Evolutionary conservation across 2,797 vertebrate species (phyloP), one percentile per base, ranked within the genome.

Genomic region (Sebastes trivittatus): DNA sequence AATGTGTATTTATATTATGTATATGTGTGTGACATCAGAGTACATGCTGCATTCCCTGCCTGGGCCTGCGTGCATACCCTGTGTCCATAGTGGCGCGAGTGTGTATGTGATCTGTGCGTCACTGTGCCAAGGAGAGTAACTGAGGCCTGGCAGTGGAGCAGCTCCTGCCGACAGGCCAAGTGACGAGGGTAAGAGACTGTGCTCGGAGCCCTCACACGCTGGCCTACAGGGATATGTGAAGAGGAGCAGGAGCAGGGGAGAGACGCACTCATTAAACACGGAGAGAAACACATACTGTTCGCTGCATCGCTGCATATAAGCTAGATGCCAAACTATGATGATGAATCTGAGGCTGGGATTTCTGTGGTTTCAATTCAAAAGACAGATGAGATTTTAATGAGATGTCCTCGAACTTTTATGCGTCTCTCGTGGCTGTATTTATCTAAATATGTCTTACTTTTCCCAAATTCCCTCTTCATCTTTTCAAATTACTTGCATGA

Each of bases 81-180:
- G 78, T 71, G 81, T 85, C 78, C 78, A 76, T 59, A 77, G 64
- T 65, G 86, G 84, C 64, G 29, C 61, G 42, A 80, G 78, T 76
- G 85, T 85, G 75, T 85, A 73, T 86, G 72, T 34, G 80, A 87
- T 86, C 78, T 52, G 78, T 89, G 87, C 81, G 88, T 91, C 87
- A 91, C 87, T 77, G 83, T 80, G 86, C 90, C 90, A 87, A 65
- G 59, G 77, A 88, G 89, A 92, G 89, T 67, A 77, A 80, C 80
- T 77, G 90, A 81, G 81, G 90, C 84, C 88, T 81, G 80, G 87
- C 87, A 82, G 82, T 34, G 59, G 55, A 76, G 87, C 87, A 27
- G 79, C 55, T 88, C 82, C 80, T 91, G 83, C 82, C 71, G 65
- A 80, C 82, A 74, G 77, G 80, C 86, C 78, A 52, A 84, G 79